Evolutionary conservation across 2,888 invertebrate genomes (phyloP), one percentile per base, ranked within the genome.

Genomic region (Amorpha juglandis): DNA sequence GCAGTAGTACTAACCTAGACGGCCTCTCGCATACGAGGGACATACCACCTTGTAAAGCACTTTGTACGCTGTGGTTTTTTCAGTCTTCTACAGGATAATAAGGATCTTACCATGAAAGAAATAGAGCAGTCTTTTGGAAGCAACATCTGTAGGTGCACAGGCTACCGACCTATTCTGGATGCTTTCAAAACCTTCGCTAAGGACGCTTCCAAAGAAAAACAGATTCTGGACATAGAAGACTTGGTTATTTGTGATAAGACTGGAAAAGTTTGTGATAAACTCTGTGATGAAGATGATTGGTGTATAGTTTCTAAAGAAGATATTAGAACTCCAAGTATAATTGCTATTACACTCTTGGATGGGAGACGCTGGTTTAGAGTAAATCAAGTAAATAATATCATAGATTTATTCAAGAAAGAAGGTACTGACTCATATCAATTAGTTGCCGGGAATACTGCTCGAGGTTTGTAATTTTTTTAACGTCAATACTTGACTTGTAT

Each of bases 101-200:
- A 90, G 12, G 74, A 84, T 19, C 74, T 94, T 33, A 94, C 95
- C 0, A 94, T 94, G 94, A 84, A 94, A 68, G 94, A 96, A 72
- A 93, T 96, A 7, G 96, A 96, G 82, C 93, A 95, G 70, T 94
- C 95, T 0, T 95, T 96, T 73, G 96, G 95, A n/a, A 95, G 96
- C 48, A 96, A 96, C 72, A 93, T 96, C 52, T 97, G 97, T 73
- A 92, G 97, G 48, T 97, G 97, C 75, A 97, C 97, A 0, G 95
- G 95, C 0, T 95, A 95, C 74, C 85, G 95, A 62, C 94, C 95
- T 0, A 95, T 96, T 52, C 69, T 94, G 1, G 94, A 95, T 68
- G 95, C 95, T 0, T 95, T 96, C 79, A 95, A 95, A 75, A 93
- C 94, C 0, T 90, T 95, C 62, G 94, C 94, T 4, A 86, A 76